Base-by-base conservation (phyloP, 2,113 vertebrate genomes). In the Carassius carassius region DNA sequence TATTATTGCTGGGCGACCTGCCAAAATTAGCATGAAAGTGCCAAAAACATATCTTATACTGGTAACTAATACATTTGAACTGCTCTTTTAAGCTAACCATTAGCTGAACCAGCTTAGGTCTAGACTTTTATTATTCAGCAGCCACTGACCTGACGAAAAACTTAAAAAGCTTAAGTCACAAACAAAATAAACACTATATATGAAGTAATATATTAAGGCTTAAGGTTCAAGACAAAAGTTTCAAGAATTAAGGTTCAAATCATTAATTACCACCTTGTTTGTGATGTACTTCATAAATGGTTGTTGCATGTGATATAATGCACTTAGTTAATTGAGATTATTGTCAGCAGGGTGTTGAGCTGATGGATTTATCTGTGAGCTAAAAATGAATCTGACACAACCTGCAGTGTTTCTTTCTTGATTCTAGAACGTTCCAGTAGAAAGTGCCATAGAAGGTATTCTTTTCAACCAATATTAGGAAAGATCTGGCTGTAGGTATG, bases 311-410 rank as follows among this genome's bases (percentile, higher is more conserved):
- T 76, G 74, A 76, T 32, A 76, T 76, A 76, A 76, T 76, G 74
- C 74, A 76, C 74, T 76, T 76, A 76, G 47, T 76, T 54, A 29
- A 76, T 76, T 76, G 73, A 76, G 73, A 47, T 76, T 54, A 76
- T 49, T 54, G 16, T 32, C 8, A 17, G 74, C 25, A 16, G 44
- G 47, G 14, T 75, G 73, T 75, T 51, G 47, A 75, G 47, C 73
- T 51, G 47, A 75, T 51, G 44, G 44, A 51, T 51, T 19, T 47
- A 54, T 54, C 16, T 3, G 12, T 12, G 74, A 76, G 44, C 74
- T 76, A 76, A 54, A 76, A 76, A 32, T 76, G 23, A 54, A 54
- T 25, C 73, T 19, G 16, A 54, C 73, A 49, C 44, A 75, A 51
- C 47, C n/a, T 70, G 32, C 2, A 2, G 60, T 63, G 65, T 21